Evolutionary conservation across 2,797 vertebrate genomes (phyloP), one percentile per base, ranked within the genome.

Genomic region (Lacerta bilineata): DNA sequence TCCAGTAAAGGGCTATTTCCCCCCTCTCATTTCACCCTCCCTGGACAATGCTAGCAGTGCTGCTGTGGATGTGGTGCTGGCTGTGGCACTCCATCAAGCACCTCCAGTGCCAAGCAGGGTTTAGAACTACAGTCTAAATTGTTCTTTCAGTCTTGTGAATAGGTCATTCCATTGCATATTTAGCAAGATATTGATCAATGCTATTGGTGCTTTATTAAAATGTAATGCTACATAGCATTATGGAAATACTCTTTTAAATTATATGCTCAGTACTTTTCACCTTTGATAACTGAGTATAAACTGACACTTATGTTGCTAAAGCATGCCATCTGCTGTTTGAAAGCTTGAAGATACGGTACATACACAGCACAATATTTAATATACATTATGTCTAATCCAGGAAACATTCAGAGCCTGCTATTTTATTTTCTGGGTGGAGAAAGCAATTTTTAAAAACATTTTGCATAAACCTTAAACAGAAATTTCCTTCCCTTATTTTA

Each of bases 321-420:
- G 64, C 84, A 46, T 90, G 96, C 94, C 96, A 95, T 82, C 96
- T 96, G 92, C 95, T 94, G 95, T 80, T 88, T 79, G 66, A 84
- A 84, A 79, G 36, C 8, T 78, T 78, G 17, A 83, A 83, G 77
- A 69, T 69, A 71, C 8, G 77, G 55, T 69, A 71, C 8, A 76
- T 78, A 36, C 36, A 68, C 36, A 83, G n/a, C 36, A 84, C 25
- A 71, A n/a, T 59, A 71, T 61, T 85, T 86, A 86, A 86, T 18
- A 71, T 11, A 6, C 11, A 88, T 36, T 20, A 20, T 78, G 68
- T 23, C 79, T 43, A 84, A 78, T 39, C 18, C 20, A 20, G 10
- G n/a, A 33, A 2, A 0, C 2, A 68, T 59, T 84, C 20, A 25
- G 55, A 84, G 9, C 2, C 46, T 33, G 3, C 11, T 25, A 10